Conservation (phyloP, 2,113 vertebrate species). For the Oreotrochilus melanogaster region DNA sequence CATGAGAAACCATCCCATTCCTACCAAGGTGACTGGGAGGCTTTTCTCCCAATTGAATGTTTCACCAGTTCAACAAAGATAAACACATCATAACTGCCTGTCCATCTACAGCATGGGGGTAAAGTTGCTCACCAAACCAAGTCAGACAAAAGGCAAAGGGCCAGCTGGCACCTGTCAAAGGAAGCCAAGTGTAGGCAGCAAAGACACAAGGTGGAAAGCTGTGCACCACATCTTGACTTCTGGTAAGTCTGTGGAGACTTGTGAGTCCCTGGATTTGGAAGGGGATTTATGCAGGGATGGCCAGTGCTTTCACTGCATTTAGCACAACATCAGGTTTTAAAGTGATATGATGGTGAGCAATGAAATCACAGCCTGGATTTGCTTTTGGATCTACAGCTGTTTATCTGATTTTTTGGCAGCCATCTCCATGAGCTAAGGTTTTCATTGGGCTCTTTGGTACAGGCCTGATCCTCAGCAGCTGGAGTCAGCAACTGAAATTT, state of each 20-base stretch:
- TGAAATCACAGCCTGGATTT: constrained; percentile 1
- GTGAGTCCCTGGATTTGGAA: neutral
- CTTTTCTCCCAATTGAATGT: neutral
- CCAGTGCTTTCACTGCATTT: neutral
- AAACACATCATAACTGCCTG: neutral
- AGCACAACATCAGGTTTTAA: constrained; percentile 1
- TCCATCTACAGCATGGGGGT: neutral
- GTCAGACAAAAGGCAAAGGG: neutral
- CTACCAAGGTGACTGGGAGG: neutral
- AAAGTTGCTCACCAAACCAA: neutral
- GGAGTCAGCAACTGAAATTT: constrained; percentile 29
- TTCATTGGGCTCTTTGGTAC: constrained; percentile 14
- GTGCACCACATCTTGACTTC: neutral
- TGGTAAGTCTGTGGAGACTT: neutral
- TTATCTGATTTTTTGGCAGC: constrained; percentile 34
- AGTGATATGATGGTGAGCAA: neutral
- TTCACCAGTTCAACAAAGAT: neutral
- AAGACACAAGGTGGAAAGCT: fast-evolving
- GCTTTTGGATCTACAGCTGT: constrained; percentile 15
- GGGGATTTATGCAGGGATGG: neutral
- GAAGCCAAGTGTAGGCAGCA: neutral
- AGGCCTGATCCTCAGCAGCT: neutral
- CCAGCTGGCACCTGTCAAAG: neutral
- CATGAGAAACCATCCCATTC: neutral
- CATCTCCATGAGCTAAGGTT: neutral